Evolutionary conservation across 1,140 invertebrate genomes (phyloP), one percentile per base, ranked within the genome.

Genomic region (Hycleus cichorii): DNA sequence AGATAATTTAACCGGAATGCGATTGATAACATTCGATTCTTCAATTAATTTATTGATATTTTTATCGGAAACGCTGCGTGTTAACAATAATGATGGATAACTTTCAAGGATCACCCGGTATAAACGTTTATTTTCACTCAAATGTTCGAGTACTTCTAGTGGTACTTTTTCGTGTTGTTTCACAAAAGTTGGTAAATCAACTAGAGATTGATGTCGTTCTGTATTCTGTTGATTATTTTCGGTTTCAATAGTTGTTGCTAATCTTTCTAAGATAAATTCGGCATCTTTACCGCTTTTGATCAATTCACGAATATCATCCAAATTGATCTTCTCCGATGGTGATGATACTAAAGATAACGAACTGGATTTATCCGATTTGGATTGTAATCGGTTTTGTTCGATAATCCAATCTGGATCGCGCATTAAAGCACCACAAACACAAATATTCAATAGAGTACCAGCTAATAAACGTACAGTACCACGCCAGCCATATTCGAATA

Each of bases 381-480:
- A 52, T 42, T 7, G 10, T 11, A 7, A 4, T 42, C 40, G 11
- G 47, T 62, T 67, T 49, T 85, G 82, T 63, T 88, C 83, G 50
- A 80, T 67, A 25, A 82, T 80, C 86, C 87, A 88, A 58, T 87
- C 89, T 0, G 91, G 86, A 73, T 94, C 91, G 49, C 88, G 77
- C 90, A 94, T 94, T 0, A 94, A 77, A 24, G 86, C 83, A 0
- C 92, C 93, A 68, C 90, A 95, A 3, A 93, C 88, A 71, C 89
- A 90, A 67, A 95, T 84, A 72, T 94, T 91, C 10, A 95, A 78
- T 38, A 68, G 64, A 11, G 57, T 53, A 8, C 66, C 66, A 9
- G 49, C 56, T 25, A 95, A 71, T 9, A 95, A 80, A 0, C 94
- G 74, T 25, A 89, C 84, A 2, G 90, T 87, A n/a, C 90, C 91